Evolutionary conservation across 2,888 invertebrate species (phyloP).

Genomic region (Seira ritae): DNA sequence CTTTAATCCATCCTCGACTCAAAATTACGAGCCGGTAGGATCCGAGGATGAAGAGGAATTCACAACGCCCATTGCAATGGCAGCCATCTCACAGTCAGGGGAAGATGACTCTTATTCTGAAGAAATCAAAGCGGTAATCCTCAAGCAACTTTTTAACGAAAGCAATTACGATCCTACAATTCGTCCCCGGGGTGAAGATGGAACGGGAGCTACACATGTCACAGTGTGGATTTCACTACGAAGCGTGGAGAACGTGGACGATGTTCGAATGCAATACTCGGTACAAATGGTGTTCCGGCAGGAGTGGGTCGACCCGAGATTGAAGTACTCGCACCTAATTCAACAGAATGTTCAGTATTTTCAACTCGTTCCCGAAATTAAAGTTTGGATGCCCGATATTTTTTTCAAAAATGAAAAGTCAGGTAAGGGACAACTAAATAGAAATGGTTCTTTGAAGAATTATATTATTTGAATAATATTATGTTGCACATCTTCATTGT

Average conservation of each 20-base stretch:
- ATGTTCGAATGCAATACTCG: constrained; percentile 67
- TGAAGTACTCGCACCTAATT: constrained; percentile 74
- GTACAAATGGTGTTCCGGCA: constrained; percentile 69
- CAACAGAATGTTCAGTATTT: constrained; percentile 59
- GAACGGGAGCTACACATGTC: constrained; percentile 57
- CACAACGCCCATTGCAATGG: too few species aligned
- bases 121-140: constrained; percentile 95
- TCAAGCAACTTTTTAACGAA: constrained; percentile 93
- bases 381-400: constrained; percentile 67
- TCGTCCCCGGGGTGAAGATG: constrained; percentile 87
- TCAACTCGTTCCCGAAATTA: constrained; percentile 32
- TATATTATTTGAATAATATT: too few species aligned
- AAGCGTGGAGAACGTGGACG: constrained; percentile 66
- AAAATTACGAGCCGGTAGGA: too few species aligned
- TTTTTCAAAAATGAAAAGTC: constrained; percentile 71
- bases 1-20: too few species aligned
- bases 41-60: too few species aligned
- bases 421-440: too few species aligned
- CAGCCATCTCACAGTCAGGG: too few species aligned
- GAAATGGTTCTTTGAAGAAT: too few species aligned
- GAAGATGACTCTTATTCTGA: too few species aligned
- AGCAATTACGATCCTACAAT: constrained; percentile 94
- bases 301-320: constrained; percentile 73
- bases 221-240: constrained; percentile 55
- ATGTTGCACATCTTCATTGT: too few species aligned